Evolutionary conservation across 2,888 invertebrate genomes (phyloP).

Genomic region (Muschampia staudingeri): DNA sequence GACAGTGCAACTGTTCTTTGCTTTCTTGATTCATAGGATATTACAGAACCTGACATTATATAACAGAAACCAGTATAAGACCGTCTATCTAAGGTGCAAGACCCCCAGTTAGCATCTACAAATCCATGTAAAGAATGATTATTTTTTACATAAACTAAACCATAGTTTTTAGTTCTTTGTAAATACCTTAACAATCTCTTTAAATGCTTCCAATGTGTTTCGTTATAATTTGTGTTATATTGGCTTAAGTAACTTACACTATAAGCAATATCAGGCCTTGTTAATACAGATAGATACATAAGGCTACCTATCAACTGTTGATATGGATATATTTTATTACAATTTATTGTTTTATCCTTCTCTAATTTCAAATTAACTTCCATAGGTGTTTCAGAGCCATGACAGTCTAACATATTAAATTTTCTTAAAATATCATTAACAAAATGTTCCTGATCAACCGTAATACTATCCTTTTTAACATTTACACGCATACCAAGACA

Average conservation of each 20-base stretch:
- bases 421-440: conserved; percentile 51
- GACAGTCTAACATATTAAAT: conserved; percentile 58
- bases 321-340: conserved; percentile 11
- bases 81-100: conserved; percentile 35
- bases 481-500: conserved; percentile 57
- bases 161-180: conserved; percentile 41
- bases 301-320: conserved; percentile 4
- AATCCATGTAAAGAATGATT: conserved; percentile 32
- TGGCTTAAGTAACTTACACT: conserved; percentile 34
- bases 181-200: conserved; percentile 37
- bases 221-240: conserved; percentile 31
- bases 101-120: conserved; percentile 50
- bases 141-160: conserved; percentile 31
- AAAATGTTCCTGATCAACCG: conserved; percentile 57
- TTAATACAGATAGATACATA: conserved; percentile 6
- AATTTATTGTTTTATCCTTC: neutral
- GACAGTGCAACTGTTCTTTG: conserved; percentile 72
- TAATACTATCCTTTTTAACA: conserved; percentile 20
- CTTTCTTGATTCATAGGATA: conserved; percentile 72
- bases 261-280: neutral
- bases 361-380: conserved; percentile 58
- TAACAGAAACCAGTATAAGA: conserved; percentile 67
- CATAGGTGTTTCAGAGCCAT: conserved; percentile 52
- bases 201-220: conserved; percentile 34
- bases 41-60: conserved; percentile 63